Percentiles rank a stretch among this genome's conserved stretches.
phyloP scores from a whole-genome alignment of 2,113 vertebrate genomes.

The Anguilla rostrata region DNA sequence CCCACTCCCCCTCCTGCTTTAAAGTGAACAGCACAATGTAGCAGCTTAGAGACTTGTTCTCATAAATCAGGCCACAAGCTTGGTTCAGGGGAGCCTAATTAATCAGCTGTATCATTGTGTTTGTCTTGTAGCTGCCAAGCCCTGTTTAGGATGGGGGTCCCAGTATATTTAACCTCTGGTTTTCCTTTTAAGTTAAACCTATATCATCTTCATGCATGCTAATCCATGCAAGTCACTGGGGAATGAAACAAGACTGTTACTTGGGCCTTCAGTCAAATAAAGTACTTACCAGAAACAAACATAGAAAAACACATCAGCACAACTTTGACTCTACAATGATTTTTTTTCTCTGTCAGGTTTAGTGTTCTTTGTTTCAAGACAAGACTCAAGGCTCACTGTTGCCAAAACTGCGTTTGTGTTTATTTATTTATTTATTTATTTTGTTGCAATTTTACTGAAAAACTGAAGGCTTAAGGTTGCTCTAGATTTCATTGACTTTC shows the following conservation, averaged over 20 bases:
- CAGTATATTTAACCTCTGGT: conserved; percentile 76
- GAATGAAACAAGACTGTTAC: conserved; percentile 23
- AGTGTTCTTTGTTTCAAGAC: conserved; percentile 7
- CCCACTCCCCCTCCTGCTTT: conserved; percentile 72
- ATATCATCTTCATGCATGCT: conserved; percentile 34
- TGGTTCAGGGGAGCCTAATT: conserved; percentile 77
- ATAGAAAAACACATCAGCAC: not conserved
- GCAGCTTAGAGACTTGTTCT: conserved; percentile 77
- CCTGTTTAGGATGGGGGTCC: conserved; percentile 73
- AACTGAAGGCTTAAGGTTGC: too few species aligned
- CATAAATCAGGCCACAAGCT: conserved; percentile 82
- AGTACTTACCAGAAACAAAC: conserved; percentile 6
- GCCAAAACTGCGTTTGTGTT: not conserved
- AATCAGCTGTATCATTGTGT: conserved; percentile 84
- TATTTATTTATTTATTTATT: not conserved
- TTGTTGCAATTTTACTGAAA: too few species aligned
- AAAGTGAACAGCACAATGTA: conserved; percentile 75
- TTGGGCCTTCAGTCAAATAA: conserved; percentile 24
- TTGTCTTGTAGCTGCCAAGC: conserved; percentile 81
- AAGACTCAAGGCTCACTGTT: too few species aligned
- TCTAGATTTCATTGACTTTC: too few species aligned
- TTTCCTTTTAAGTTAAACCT: conserved; percentile 47
- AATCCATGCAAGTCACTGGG: conserved; percentile 28
- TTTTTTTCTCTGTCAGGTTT: not conserved
- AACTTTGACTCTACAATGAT: conserved; percentile 3